Evolutionary conservation across 2,113 vertebrate species (phyloP).

Genomic region (Salvelinus sp.): DNA sequence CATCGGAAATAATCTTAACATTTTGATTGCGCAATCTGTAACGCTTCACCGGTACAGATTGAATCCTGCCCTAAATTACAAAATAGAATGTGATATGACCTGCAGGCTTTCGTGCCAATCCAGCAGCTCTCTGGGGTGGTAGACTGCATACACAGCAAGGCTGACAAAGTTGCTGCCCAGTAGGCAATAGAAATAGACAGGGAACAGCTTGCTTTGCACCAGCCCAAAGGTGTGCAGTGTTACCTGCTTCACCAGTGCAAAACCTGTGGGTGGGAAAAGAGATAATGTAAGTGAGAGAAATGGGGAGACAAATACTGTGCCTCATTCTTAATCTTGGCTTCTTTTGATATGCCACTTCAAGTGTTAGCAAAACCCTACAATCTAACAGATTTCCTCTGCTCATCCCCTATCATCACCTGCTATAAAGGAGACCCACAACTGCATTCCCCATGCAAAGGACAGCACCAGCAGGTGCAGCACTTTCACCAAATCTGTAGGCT

Average conservation of each 20-base stretch:
- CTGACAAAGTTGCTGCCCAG: conserved; percentile 75
- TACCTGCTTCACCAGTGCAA: conserved; percentile 76
- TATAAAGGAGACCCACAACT: conserved; percentile 87
- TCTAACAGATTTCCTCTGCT: too few species aligned
- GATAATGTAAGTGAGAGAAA: background rate
- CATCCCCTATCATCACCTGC: conserved; percentile 70
- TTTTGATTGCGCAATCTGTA: too few species aligned
- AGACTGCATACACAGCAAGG: conserved; percentile 75
- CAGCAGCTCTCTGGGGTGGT: conserved; percentile 76
- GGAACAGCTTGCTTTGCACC: conserved; percentile 87
- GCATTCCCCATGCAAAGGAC: conserved; percentile 86
- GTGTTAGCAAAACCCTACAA: too few species aligned
- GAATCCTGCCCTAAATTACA: too few species aligned
- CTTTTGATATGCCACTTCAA: too few species aligned
- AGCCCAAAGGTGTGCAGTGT: conserved; percentile 82
- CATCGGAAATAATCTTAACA: too few species aligned
- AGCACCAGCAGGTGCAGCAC: conserved; percentile 80
- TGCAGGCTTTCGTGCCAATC: conserved; percentile 77
- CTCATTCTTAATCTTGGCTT: too few species aligned
- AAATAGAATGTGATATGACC: conserved; percentile 57
- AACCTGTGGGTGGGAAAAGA: conserved; percentile 66
- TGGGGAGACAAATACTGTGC: too few species aligned
- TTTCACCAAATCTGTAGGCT: conserved; percentile 76
- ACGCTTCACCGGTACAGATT: too few species aligned
- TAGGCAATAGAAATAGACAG: conserved; percentile 80